phyloP scores from a whole-genome alignment of 2,888 invertebrate genomes.

The Pollenia angustigena region DNA sequence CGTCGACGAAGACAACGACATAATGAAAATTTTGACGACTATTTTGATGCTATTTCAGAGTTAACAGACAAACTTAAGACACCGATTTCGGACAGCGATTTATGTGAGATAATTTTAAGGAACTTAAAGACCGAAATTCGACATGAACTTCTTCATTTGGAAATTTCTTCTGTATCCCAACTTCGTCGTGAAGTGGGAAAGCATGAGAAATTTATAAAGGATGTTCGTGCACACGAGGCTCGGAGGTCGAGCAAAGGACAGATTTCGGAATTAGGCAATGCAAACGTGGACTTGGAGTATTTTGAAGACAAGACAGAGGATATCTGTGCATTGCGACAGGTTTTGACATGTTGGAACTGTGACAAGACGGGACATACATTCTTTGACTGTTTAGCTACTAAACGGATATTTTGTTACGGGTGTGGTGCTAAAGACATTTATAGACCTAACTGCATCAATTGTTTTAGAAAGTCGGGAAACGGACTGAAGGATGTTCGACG shows the following conservation, averaged over 20 bases:
- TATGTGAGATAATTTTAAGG: too few species aligned
- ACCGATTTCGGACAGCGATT: too few species aligned
- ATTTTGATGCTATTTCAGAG: too few species aligned
- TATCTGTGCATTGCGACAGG: not conserved
- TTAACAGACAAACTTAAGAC: too few species aligned
- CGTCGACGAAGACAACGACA: too few species aligned
- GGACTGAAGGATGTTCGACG: slow-evolving; percentile 9
- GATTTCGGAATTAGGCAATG: not conserved
- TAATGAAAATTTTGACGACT: too few species aligned
- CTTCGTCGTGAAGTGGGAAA: not conserved
- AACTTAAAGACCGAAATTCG: too few species aligned
- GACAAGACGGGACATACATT: not conserved
- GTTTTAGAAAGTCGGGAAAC: not conserved
- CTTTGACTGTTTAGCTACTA: not conserved
- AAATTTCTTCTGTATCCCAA: too few species aligned
- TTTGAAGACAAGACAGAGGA: not conserved
- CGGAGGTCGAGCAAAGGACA: not conserved
- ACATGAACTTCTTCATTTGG: too few species aligned
- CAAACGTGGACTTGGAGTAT: not conserved
- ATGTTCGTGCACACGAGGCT: not conserved
- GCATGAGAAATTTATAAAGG: not conserved
- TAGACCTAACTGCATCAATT: slow-evolving; percentile 4
- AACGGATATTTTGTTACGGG: not conserved
- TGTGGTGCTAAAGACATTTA: not conserved
- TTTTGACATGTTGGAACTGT: too few species aligned